Evolutionary conservation across 1,140 invertebrate species (phyloP).

Genomic region (Anastatus disparis): DNA sequence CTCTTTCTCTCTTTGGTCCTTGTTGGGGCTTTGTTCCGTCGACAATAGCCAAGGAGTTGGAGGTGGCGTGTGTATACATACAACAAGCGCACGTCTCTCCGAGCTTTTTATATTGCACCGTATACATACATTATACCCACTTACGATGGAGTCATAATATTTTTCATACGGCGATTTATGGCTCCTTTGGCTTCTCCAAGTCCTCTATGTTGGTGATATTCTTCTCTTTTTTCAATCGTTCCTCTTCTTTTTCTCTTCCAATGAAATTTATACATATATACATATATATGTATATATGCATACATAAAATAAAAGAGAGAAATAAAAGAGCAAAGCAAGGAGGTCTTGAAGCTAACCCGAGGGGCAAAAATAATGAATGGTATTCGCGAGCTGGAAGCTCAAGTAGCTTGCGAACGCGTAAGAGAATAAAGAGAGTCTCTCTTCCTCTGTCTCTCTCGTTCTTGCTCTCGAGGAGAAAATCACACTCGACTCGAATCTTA

Average conservation of each 20-base stretch:
- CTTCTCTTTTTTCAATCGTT: background rate
- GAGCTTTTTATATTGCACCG: constrained; percentile 52
- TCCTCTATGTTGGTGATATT: constrained; percentile 13
- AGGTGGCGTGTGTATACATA: constrained; percentile 6
- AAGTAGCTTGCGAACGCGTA: constrained; percentile 5
- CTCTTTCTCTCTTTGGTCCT: constrained; percentile 7
- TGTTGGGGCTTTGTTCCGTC: constrained; percentile 53
- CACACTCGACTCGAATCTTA: constrained; percentile 24
- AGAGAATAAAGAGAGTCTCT: constrained; percentile 3
- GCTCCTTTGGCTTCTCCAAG: constrained; percentile 6
- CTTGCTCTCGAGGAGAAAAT: constrained; percentile 22
- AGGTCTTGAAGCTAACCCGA: constrained; percentile 11
- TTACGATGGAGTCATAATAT: constrained; percentile 59
- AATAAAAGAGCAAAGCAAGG: background rate
- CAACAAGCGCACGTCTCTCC: constrained; percentile 44
- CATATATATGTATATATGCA: background rate
- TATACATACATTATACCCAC: constrained; percentile 53
- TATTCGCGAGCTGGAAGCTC: constrained; percentile 24
- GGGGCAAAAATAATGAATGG: constrained; percentile 39
- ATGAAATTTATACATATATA: background rate
- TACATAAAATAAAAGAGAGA: background rate
- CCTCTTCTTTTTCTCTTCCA: constrained; percentile 10
- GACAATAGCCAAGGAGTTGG: constrained; percentile 48
- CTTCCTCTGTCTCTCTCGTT: too few species aligned
- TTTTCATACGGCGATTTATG: constrained; percentile 51